Percentiles rank a stretch among this genome's conserved stretches.
Conservation (phyloP, 2,797 vertebrate species). For the Orestias chungarensis region DNA sequence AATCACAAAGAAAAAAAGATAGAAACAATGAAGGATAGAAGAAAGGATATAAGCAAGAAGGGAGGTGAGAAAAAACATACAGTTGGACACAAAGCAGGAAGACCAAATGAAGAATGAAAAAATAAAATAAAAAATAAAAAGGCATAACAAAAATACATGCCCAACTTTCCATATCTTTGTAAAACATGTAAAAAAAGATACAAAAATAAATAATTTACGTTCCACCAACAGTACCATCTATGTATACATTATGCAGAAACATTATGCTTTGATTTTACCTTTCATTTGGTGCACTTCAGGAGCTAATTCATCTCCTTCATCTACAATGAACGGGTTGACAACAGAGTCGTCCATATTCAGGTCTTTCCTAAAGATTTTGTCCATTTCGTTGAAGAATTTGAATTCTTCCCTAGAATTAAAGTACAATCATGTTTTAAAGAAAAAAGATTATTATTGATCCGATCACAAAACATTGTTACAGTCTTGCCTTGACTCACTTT, state of each 20-base stretch:
- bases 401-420: constrained; percentile 67
- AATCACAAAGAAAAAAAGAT: too few relatives aligned
- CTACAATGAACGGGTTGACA: constrained; percentile 30
- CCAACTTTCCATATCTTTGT: neutral
- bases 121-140: too few relatives aligned
- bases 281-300: constrained; percentile 45
- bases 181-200: neutral
- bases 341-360: constrained; percentile 41
- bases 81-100: neutral
- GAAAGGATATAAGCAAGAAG: neutral
- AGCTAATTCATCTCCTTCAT: constrained; percentile 52
- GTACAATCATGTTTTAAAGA: neutral
- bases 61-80: neutral
- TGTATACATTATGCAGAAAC: neutral
- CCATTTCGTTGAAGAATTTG: constrained; percentile 77
- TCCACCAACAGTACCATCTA: neutral
- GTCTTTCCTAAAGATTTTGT: constrained; percentile 74
- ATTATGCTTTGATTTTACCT: constrained; percentile 51
- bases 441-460: neutral
- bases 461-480: neutral
- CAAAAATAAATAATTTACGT: too few relatives aligned
- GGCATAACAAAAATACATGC: neutral
- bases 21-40: too few relatives aligned
- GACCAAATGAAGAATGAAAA: neutral
- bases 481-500: constrained; percentile 59